phyloP scores from a whole-genome alignment of 2,888 invertebrate species.

The Pheosia gnoma region DNA sequence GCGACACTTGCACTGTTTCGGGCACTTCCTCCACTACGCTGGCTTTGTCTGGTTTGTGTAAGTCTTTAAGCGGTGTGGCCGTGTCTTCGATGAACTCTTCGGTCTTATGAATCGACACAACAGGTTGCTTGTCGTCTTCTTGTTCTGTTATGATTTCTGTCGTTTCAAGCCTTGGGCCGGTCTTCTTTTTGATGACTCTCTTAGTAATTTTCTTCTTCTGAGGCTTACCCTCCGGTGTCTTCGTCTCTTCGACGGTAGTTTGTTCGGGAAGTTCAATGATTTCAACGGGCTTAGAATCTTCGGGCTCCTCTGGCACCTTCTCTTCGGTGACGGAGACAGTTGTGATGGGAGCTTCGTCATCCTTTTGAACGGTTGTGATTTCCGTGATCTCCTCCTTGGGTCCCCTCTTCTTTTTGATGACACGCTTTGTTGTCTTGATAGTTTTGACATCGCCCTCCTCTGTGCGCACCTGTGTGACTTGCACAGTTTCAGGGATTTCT shows the following conservation, averaged over 20 bases:
- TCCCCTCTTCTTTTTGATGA: slow-evolving; percentile 42
- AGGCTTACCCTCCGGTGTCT: slow-evolving; percentile 45
- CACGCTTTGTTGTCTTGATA: slow-evolving; percentile 29
- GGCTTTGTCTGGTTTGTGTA: slow-evolving; percentile 12
- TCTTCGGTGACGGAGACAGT: slow-evolving; percentile 28
- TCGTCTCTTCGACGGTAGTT: slow-evolving; percentile 45
- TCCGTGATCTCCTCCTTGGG: slow-evolving; percentile 34
- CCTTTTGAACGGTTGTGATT: slow-evolving; percentile 33
- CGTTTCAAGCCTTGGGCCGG: slow-evolving; percentile 48
- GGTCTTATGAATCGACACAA: slow-evolving; percentile 61
- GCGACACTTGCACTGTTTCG: slow-evolving; percentile 23
- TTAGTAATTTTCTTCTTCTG: slow-evolving; percentile 56
- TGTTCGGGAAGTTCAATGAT: slow-evolving; percentile 56
- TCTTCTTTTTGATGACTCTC: slow-evolving; percentile 64
- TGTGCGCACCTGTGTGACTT: slow-evolving; percentile 14
- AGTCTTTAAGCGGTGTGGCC: slow-evolving; percentile 25
- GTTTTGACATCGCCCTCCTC: slow-evolving; percentile 40
- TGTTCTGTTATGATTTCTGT: slow-evolving; percentile 34
- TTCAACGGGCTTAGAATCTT: slow-evolving; percentile 40
- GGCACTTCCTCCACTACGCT: slow-evolving; percentile 27
- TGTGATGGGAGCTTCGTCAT: slow-evolving; percentile 35
- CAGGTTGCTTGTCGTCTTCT: slow-evolving; percentile 44
- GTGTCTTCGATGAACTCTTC: slow-evolving; percentile 37
- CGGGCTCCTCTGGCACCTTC: slow-evolving; percentile 23
- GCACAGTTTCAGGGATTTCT: slow-evolving; percentile 53